Conservation (phyloP, 2,888 invertebrate genomes). For the Xestia c-nigrum region DNA sequence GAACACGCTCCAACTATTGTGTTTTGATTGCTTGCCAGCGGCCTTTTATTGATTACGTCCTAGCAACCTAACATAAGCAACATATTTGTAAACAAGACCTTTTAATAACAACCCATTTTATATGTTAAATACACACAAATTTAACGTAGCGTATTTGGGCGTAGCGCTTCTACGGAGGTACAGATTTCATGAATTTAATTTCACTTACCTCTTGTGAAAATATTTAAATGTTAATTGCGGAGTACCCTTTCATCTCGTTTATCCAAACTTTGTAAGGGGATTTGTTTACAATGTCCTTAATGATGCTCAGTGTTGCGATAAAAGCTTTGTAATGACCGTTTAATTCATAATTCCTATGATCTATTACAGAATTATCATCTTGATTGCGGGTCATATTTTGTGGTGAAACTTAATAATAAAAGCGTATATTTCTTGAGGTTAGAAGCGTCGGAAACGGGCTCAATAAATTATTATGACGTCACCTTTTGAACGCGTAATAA, state of each 20-base stretch:
- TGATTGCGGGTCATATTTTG: conserved; percentile 41
- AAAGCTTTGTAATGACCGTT: conserved; percentile 78
- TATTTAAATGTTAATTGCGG: conserved; percentile 78
- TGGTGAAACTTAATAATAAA: conserved; percentile 44
- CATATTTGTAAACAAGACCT: conserved; percentile 40
- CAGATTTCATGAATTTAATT: conserved; percentile 71
- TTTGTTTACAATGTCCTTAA: conserved; percentile 82
- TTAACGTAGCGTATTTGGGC: conserved; percentile 58
- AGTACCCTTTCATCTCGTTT: conserved; percentile 78
- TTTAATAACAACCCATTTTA: conserved; percentile 47
- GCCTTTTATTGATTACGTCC: conserved; percentile 74
- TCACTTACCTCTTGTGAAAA: conserved; percentile 71
- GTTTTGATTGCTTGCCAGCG: conserved; percentile 81
- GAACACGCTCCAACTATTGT: conserved; percentile 76
- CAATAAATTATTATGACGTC: conserved; percentile 54
- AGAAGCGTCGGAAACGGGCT: conserved; percentile 40
- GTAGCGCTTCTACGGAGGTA: conserved; percentile 51
- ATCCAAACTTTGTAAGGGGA: conserved; percentile 77
- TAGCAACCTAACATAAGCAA: conserved; percentile 53
- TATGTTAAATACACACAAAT: conserved; percentile 54
- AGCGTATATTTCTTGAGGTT: conserved; percentile 51
- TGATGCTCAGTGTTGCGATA: conserved; percentile 75
- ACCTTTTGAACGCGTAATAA: conserved; percentile 50
- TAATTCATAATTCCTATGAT: conserved; percentile 73
- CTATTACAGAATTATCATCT: conserved; percentile 34